Conservation (phyloP, 2,113 vertebrate genomes). For the Prunella fulvescens region DNA sequence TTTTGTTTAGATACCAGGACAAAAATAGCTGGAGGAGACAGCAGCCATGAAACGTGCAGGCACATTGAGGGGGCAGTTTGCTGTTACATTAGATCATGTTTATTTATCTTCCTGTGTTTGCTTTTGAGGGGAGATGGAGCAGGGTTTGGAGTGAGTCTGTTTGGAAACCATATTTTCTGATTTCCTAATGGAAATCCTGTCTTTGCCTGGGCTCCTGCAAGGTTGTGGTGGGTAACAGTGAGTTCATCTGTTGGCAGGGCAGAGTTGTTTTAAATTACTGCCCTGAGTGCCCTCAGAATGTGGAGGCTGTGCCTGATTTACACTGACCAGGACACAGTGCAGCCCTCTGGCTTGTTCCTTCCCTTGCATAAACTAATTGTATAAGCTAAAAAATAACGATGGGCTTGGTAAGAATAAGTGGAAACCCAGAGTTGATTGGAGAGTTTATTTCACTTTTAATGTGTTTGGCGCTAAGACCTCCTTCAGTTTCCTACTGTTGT, state of each 20-base stretch:
- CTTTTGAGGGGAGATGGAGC: neutral
- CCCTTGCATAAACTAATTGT: constrained; percentile 21
- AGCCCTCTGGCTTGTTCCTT: neutral
- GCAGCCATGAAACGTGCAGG: neutral
- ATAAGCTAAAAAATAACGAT: neutral
- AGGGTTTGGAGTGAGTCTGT: neutral
- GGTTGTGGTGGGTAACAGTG: neutral
- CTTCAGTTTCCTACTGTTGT: constrained; percentile 75
- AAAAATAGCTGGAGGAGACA: neutral
- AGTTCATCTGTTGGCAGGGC: neutral
- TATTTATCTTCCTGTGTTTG: neutral
- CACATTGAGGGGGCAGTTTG: neutral
- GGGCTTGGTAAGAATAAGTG: constrained; percentile 30
- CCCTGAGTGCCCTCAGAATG: neutral
- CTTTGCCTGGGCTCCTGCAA: neutral
- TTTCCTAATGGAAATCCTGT: neutral
- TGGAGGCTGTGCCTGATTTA: neutral
- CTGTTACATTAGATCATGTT: neutral
- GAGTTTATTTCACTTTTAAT: constrained; percentile 59
- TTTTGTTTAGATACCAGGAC: neutral
- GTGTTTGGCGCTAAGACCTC: constrained; percentile 56
- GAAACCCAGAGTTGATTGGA: constrained; percentile 29
- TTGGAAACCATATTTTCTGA: neutral
- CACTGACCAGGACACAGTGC: neutral
- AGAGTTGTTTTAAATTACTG: neutral